phyloP scores from a whole-genome alignment of 1,140 invertebrate genomes.

The Coenobita brevimanus region DNA sequence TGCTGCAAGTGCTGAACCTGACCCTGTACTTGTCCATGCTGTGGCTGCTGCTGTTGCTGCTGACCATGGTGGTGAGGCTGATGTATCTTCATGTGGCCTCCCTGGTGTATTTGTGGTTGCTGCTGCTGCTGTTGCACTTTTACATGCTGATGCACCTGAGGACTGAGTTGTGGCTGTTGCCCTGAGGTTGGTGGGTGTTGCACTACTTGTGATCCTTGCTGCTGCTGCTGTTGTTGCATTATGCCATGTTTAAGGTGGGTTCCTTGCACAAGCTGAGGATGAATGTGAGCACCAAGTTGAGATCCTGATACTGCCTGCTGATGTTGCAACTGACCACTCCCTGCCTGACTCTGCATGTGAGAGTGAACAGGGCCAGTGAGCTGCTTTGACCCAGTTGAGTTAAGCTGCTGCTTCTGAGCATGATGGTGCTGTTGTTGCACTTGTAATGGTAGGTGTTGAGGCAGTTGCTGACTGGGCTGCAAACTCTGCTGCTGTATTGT shows the following conservation, averaged over 20 bases:
- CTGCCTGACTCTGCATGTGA: background rate
- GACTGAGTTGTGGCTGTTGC: constrained; percentile 7
- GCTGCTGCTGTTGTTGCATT: background rate
- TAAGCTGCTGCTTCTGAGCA: background rate
- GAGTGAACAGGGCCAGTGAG: background rate
- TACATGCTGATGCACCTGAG: constrained; percentile 8
- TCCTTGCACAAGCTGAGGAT: background rate
- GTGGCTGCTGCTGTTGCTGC: constrained; percentile 32
- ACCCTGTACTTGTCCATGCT: background rate
- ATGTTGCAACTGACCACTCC: background rate
- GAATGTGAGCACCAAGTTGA: background rate
- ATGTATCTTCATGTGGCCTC: background rate
- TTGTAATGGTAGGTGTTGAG: background rate
- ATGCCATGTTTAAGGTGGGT: background rate
- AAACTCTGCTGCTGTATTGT: too few relatives aligned
- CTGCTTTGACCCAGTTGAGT: background rate
- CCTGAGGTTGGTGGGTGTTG: background rate
- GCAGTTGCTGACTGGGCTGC: background rate
- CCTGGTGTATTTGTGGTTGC: background rate
- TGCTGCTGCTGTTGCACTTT: constrained; percentile 21
- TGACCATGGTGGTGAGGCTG: constrained; percentile 24
- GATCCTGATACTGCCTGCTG: constrained; percentile 16
- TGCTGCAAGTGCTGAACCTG: constrained; percentile 26
- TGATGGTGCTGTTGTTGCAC: background rate
- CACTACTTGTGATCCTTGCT: background rate